Conservation (phyloP, 2,113 vertebrate genomes). For the Chloroceryle aenea region DNA sequence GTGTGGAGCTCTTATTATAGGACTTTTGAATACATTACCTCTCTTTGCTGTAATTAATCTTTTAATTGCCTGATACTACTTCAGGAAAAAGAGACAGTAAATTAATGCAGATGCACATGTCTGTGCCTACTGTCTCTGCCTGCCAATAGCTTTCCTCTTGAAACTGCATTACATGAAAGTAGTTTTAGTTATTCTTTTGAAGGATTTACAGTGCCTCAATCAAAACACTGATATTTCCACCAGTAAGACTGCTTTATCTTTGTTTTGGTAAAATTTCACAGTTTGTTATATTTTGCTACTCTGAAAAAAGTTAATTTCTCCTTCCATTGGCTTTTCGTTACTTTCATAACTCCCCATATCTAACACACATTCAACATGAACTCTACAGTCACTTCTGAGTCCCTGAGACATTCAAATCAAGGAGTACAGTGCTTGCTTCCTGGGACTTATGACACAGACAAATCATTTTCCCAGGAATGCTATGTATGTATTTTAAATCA, state of each 20-base stretch:
- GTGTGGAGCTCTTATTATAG: background rate
- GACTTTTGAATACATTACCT: constrained; percentile 12
- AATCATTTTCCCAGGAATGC: background rate
- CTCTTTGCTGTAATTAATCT: constrained; percentile 44
- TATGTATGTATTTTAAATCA: background rate
- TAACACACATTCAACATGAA: background rate
- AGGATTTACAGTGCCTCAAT: background rate
- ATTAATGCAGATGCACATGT: constrained; percentile 22
- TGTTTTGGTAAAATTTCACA: background rate
- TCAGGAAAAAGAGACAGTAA: background rate
- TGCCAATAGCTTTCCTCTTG: background rate
- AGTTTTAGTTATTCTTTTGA: background rate
- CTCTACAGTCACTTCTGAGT: background rate
- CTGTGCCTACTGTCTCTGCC: background rate
- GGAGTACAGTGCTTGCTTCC: background rate
- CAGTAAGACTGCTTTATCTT: background rate
- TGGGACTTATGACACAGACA: rapidly evolving
- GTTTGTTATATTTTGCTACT: background rate
- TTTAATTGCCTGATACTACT: constrained; percentile 40
- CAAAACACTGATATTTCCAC: background rate
- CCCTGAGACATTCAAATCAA: background rate
- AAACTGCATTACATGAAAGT: background rate
- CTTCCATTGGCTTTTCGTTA: background rate
- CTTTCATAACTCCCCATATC: background rate
- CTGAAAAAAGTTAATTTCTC: background rate